Percentiles rank a stretch among this genome's conserved stretches.
Conservation (phyloP, 2,797 vertebrate genomes). For the Scolopax rusticola region DNA sequence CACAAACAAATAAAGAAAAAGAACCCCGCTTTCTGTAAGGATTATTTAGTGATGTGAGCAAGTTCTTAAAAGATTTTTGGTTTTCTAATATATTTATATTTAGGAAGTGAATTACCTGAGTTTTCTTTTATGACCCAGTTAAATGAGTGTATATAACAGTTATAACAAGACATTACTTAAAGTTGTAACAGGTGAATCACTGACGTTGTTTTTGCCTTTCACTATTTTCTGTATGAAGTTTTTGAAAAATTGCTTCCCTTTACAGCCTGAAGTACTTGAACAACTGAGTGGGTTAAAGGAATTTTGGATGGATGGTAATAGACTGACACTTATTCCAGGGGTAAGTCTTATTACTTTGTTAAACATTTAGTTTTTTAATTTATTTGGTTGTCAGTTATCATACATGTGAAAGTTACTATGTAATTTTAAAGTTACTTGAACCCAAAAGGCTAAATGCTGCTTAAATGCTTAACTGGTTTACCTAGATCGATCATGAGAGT, state of each 20-base stretch:
- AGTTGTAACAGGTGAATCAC: not conserved
- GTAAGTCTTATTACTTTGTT: constrained; percentile 79
- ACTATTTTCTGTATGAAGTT: not conserved
- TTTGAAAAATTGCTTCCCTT: not conserved
- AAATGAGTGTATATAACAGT: not conserved
- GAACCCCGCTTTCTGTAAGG: not conserved
- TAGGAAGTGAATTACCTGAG: not conserved
- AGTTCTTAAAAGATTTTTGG: not conserved
- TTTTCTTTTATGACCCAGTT: not conserved
- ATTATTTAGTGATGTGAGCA: not conserved
- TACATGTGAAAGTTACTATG: not conserved
- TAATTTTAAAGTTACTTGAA: not conserved
- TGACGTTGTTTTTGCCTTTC: not conserved
- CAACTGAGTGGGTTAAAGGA: constrained; percentile 94
- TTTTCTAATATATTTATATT: not conserved
- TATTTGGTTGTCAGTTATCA: not conserved
- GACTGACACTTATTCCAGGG: constrained; percentile 93
- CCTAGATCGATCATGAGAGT: not conserved
- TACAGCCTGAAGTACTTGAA: constrained; percentile 97
- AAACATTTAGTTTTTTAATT: not conserved
- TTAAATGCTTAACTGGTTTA: not conserved
- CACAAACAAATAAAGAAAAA: not conserved
- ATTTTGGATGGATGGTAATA: constrained; percentile 98
- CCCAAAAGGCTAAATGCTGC: not conserved
- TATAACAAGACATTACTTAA: not conserved